These are phyloP conservation scores for Sebastolobus alascanus DNA, from an alignment of 2,797 vertebrate genomes.

Conservation along the genomic window DNA sequence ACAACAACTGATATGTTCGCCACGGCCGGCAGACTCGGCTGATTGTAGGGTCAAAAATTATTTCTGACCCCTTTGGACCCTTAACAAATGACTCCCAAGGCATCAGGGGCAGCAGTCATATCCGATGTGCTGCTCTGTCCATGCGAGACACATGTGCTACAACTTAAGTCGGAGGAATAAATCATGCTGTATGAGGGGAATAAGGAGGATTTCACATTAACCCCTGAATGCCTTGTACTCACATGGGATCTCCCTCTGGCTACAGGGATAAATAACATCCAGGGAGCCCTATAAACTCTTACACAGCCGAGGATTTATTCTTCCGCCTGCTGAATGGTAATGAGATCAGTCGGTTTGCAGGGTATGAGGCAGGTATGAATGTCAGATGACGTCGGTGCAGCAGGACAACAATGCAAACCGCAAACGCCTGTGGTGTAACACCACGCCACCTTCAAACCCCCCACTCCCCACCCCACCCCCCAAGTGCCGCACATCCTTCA, in stretches of 20 bases:
- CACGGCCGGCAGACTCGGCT: constrained; percentile 44
- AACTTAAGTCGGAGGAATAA: constrained; percentile 83
- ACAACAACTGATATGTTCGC: constrained; percentile 48
- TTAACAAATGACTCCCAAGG: constrained; percentile 79
- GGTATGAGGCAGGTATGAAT: constrained; percentile 72
- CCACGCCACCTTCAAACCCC: constrained; percentile 47
- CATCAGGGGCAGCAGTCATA: constrained; percentile 74
- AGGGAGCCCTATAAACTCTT: constrained; percentile 76
- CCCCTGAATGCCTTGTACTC: constrained; percentile 81
- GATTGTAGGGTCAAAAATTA: constrained; percentile 69
- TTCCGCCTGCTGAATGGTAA: constrained; percentile 74
- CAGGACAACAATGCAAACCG: constrained; percentile 63
- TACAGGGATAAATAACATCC: constrained; percentile 82
- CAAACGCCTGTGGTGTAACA: constrained; percentile 53
- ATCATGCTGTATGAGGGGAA: constrained; percentile 83
- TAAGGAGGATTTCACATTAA: constrained; percentile 84
- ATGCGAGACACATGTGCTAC: constrained; percentile 85
- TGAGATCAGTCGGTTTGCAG: constrained; percentile 72
- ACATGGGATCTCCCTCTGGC: constrained; percentile 79
- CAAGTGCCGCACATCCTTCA: constrained; percentile 51
- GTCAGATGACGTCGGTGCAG: constrained; percentile 72
- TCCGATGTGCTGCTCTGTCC: constrained; percentile 78
- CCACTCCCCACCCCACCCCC: neutral
- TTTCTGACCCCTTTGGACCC: constrained; percentile 67
- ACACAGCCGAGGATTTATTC: constrained; percentile 77